These are phyloP conservation scores for Grapholita molesta DNA, from an alignment of 1,140 invertebrate genomes.

Conservation along the genomic window DNA sequence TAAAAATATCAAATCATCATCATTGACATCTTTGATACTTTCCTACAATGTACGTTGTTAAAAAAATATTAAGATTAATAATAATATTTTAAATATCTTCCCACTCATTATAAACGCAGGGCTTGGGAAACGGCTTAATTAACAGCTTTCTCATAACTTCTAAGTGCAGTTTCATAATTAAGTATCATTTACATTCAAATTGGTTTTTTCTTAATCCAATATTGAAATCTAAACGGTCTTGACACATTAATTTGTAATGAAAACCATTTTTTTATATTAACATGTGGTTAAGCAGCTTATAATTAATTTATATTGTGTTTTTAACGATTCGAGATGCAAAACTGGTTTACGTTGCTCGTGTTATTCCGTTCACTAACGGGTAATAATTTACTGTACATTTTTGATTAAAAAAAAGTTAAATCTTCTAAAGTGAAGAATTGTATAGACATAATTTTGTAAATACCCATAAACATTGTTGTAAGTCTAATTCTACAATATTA, in stretches of 20 bases:
- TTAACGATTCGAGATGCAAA: background rate
- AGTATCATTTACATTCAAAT: conserved; percentile 28
- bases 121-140: conserved; percentile 24
- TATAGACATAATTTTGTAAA: too few relatives aligned
- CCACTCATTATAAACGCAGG: background rate
- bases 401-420: too few relatives aligned
- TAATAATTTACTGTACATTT: background rate
- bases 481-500: too few relatives aligned
- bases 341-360: background rate
- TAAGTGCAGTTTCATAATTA: conserved; percentile 21
- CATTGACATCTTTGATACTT: too few relatives aligned
- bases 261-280: background rate
- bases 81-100: background rate
- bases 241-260: conserved; percentile 5
- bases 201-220: conserved; percentile 19
- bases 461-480: too few relatives aligned
- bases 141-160: conserved; percentile 24
- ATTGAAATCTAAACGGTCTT: conserved; percentile 9
- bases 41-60: too few relatives aligned
- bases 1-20: too few relatives aligned
- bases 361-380: background rate
- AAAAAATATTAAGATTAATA: background rate
- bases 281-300: background rate
- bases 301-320: conserved; percentile 10
- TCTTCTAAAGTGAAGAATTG: too few relatives aligned